A percentile compares a stretch with the other conserved stretches of the same genome.
Conservation (phyloP, 2,888 invertebrate genomes). For the Hypolimnas misippus region DNA sequence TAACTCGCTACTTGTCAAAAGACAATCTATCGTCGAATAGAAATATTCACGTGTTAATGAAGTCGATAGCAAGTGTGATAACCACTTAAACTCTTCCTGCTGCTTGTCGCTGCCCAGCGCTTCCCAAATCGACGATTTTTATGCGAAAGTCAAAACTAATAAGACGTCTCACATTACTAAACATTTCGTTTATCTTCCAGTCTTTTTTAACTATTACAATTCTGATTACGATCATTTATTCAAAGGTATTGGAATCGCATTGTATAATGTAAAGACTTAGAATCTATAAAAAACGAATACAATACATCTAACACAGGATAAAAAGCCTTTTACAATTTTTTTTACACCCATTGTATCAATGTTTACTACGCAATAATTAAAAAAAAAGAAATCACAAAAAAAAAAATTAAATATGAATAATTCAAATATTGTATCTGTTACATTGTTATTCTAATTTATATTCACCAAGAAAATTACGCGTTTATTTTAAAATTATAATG, state of each 20-base stretch:
- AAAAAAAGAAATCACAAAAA: neutral
- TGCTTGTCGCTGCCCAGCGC: too few relatives aligned
- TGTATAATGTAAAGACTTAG: too few relatives aligned
- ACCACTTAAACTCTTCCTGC: too few relatives aligned
- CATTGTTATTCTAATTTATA: constrained; percentile 6
- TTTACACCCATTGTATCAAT: neutral
- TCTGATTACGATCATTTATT: too few relatives aligned
- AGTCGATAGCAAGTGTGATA: too few relatives aligned
- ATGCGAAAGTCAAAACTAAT: too few relatives aligned
- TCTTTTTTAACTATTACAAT: too few relatives aligned
- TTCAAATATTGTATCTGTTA: constrained; percentile 1
- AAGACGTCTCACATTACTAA: neutral
- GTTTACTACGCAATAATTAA: neutral
- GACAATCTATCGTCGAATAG: too few relatives aligned
- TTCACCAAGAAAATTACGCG: neutral
- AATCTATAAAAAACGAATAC: neutral
- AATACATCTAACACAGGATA: neutral
- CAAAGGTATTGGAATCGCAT: too few relatives aligned
- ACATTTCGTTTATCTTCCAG: neutral
- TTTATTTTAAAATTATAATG: constrained; percentile 7
- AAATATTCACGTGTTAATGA: too few relatives aligned
- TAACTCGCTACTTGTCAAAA: too few relatives aligned
- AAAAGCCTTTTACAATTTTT: constrained; percentile 2
- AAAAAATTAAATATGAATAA: neutral
- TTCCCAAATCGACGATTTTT: too few relatives aligned